These are phyloP conservation scores for Odontocolon sp. DNA, from an alignment of 2,888 invertebrate species.

Conservation along the genomic window DNA sequence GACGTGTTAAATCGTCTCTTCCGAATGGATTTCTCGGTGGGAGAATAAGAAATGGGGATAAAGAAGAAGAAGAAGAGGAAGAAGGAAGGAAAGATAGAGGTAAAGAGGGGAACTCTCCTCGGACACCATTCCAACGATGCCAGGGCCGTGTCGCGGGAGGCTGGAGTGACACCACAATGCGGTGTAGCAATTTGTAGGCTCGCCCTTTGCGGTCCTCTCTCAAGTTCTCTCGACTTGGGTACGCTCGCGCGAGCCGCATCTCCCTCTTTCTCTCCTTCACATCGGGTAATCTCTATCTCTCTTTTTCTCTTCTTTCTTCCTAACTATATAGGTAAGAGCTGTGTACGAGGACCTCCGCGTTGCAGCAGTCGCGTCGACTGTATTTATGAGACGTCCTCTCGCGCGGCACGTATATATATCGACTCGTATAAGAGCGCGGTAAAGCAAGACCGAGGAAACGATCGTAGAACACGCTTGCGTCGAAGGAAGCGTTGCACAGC, in stretches of 20 bases:
- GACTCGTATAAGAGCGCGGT: neutral
- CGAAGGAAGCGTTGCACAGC: neutral
- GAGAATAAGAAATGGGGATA: constrained; percentile 25
- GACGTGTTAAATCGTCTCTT: constrained; percentile 7
- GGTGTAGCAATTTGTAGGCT: constrained; percentile 81
- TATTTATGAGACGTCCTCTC: constrained; percentile 73
- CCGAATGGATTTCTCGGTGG: neutral
- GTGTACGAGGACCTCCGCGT: constrained; percentile 48
- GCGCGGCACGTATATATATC: constrained; percentile 48
- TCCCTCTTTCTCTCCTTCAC: constrained; percentile 20
- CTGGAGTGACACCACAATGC: constrained; percentile 81
- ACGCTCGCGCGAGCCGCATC: constrained; percentile 25
- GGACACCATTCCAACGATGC: constrained; percentile 80
- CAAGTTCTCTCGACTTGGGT: constrained; percentile 45
- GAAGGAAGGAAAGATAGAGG: constrained; percentile 42
- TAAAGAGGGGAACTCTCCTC: constrained; percentile 57
- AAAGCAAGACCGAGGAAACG: constrained; percentile 31
- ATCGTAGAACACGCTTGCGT: constrained; percentile 2
- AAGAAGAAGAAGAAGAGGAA: constrained; percentile 51
- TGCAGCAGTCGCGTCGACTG: constrained; percentile 59
- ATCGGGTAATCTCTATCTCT: constrained; percentile 56
- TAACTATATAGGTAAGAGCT: constrained; percentile 21
- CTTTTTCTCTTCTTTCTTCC: constrained; percentile 39
- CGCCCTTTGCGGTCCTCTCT: constrained; percentile 71
- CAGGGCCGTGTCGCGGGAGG: constrained; percentile 79